Percentiles rank a stretch among this genome's conserved stretches.
Evolutionary conservation across 2,888 invertebrate species (phyloP).

Genomic region (Drosophila kanekoi): DNA sequence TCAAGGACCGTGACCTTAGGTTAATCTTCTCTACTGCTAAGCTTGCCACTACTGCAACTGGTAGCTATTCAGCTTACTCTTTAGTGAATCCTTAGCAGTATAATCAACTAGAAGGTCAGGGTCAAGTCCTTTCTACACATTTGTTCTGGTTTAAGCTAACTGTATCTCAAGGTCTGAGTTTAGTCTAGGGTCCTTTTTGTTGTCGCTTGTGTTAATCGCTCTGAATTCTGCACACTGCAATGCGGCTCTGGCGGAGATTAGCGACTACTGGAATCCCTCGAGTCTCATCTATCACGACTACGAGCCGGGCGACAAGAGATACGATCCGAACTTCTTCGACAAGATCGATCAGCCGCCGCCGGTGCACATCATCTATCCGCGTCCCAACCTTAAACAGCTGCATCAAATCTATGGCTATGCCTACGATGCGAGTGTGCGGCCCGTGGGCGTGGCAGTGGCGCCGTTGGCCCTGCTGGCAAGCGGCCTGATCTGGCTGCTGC

Average conservation of each 20-base stretch:
- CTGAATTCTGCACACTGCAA: slow-evolving; percentile 1
- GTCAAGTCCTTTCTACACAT: too few relatives aligned
- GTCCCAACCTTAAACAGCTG: slow-evolving; percentile 84
- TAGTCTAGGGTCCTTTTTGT: too few relatives aligned
- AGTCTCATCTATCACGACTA: slow-evolving; percentile 88
- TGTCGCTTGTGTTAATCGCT: slow-evolving; percentile 6
- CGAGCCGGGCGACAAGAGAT: slow-evolving; percentile 82
- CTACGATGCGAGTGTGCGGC: slow-evolving; percentile 30
- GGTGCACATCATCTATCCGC: slow-evolving; percentile 89
- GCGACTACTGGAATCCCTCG: slow-evolving; percentile 87
- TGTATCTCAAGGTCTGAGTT: too few relatives aligned
- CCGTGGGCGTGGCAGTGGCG: slow-evolving; percentile 30
- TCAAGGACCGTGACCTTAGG: too few relatives aligned
- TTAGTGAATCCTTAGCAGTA: too few relatives aligned
- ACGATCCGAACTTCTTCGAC: slow-evolving; percentile 87
- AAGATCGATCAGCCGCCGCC: slow-evolving; percentile 89
- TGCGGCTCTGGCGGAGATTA: slow-evolving; percentile 24
- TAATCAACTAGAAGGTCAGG: too few relatives aligned
- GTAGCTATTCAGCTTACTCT: too few relatives aligned
- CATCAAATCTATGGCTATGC: slow-evolving; percentile 47
- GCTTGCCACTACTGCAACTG: too few relatives aligned
- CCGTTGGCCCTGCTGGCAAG: slow-evolving; percentile 40
- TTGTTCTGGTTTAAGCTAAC: too few relatives aligned
- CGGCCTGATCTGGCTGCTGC: slow-evolving; percentile 44
- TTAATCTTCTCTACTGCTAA: too few relatives aligned